Percentiles rank a stretch among this genome's conserved stretches.
These are phyloP conservation scores for Corydoras maculifer DNA, from an alignment of 2,113 vertebrate genomes.

Conservation along the genomic window DNA sequence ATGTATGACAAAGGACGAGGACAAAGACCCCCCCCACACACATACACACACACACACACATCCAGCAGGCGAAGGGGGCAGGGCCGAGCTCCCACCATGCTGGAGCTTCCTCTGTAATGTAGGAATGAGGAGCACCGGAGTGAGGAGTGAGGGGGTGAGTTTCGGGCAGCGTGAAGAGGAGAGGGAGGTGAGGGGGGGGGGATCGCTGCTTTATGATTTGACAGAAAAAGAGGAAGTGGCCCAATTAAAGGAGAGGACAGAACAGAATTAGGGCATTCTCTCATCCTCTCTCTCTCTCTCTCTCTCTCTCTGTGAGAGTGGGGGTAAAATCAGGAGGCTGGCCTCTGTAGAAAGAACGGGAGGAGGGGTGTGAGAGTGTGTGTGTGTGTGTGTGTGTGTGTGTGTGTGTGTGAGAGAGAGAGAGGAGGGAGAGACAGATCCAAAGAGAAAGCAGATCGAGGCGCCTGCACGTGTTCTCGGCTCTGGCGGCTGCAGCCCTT, in stretches of 20 bases:
- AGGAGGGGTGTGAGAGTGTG: background rate
- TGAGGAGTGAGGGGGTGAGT: background rate
- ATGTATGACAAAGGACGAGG: background rate
- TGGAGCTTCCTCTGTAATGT: background rate
- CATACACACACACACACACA: background rate
- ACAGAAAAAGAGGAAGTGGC: background rate
- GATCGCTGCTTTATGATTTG: background rate
- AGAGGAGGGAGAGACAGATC: background rate
- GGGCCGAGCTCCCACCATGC: background rate
- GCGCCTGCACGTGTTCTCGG: too few relatives aligned
- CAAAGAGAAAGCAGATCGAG: too few relatives aligned
- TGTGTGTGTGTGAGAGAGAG: background rate
- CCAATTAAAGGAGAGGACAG: constrained; percentile 1
- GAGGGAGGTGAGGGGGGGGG: background rate
- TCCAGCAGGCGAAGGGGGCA: background rate
- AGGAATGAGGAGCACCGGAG: background rate
- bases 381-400: background rate
- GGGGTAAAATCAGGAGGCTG: constrained; percentile 3
- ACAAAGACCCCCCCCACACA: background rate
- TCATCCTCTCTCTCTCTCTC: background rate
- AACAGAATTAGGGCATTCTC: constrained; percentile 2
- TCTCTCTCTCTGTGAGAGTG: background rate
- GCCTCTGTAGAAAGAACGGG: background rate
- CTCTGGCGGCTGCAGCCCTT: too few relatives aligned
- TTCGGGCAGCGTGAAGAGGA: background rate